A percentile compares a stretch with the other conserved stretches of the same genome.
Conservation (phyloP, 2,888 invertebrate genomes). For the Sphaerophoria taeniata region DNA sequence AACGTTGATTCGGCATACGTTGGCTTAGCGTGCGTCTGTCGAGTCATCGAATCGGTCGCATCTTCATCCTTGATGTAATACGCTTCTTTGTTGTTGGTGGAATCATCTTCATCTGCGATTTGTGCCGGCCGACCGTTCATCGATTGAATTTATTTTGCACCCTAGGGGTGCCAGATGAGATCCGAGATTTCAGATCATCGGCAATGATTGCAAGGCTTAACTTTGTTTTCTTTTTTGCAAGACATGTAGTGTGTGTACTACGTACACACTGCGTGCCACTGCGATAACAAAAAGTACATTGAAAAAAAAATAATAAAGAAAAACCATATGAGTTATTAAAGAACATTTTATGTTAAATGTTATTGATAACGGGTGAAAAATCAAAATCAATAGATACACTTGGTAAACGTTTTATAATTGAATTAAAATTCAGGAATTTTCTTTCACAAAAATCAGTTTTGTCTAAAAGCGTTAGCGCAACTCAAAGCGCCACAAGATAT, state of each 20-base stretch:
- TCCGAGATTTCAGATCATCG: slow-evolving; percentile 47
- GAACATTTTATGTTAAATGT: too few relatives aligned
- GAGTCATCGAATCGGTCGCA: not conserved
- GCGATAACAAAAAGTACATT: too few relatives aligned
- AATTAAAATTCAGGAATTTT: too few relatives aligned
- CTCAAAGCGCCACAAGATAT: too few relatives aligned
- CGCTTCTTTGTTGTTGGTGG: slow-evolving; percentile 30
- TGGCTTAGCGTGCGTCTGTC: not conserved
- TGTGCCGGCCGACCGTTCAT: not conserved
- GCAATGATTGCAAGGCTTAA: slow-evolving; percentile 55
- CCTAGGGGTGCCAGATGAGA: slow-evolving; percentile 73
- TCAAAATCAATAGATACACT: too few relatives aligned
- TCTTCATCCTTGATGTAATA: slow-evolving; percentile 12
- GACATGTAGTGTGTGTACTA: slow-evolving; percentile 5
- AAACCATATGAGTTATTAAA: too few relatives aligned
- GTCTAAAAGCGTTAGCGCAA: too few relatives aligned
- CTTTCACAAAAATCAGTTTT: too few relatives aligned
- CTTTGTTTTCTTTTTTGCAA: slow-evolving; percentile 51
- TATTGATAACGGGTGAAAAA: too few relatives aligned
- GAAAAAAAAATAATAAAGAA: too few relatives aligned
- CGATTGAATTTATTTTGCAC: slow-evolving; percentile 68
- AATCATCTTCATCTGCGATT: slow-evolving; percentile 67
- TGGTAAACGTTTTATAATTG: too few relatives aligned
- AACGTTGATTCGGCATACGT: slow-evolving; percentile 19
- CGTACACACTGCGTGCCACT: too few relatives aligned